These are phyloP conservation scores for Heliothis virescens DNA, from an alignment of 1,140 invertebrate genomes.

Conservation along the genomic window DNA sequence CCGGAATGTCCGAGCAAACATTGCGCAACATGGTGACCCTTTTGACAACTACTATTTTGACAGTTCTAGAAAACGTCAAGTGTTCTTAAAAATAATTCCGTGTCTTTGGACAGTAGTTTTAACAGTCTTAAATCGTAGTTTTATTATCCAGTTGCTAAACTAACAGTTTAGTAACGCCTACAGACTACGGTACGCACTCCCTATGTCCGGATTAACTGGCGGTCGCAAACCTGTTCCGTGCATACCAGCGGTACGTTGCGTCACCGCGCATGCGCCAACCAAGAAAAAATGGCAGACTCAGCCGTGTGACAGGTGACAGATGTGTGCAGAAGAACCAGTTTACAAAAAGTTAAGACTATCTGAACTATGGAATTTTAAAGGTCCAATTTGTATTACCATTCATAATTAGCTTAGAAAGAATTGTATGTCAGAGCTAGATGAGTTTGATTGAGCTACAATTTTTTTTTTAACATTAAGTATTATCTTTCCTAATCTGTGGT, in stretches of 20 bases:
- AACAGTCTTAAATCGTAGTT: neutral
- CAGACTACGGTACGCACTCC: slow-evolving; percentile 19
- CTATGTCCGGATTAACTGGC: slow-evolving; percentile 23
- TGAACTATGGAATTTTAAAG: neutral
- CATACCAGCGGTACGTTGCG: slow-evolving; percentile 41
- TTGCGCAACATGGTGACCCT: neutral
- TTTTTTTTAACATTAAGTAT: too few species aligned
- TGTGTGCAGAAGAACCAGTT: neutral
- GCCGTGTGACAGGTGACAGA: neutral
- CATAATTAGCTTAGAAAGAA: too few species aligned
- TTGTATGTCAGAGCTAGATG: too few species aligned
- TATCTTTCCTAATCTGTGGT: too few species aligned
- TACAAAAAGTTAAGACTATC: neutral
- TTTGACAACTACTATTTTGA: neutral
- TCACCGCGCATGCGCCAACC: slow-evolving; percentile 38
- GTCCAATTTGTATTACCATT: neutral
- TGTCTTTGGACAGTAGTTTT: neutral
- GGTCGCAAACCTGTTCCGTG: slow-evolving; percentile 44
- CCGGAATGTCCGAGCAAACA: neutral
- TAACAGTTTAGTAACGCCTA: slow-evolving; percentile 4
- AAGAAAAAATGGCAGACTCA: slow-evolving; percentile 44
- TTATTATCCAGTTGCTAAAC: neutral
- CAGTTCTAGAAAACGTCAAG: too few species aligned
- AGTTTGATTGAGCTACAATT: too few species aligned
- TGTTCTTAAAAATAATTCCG: too few species aligned